Evolutionary conservation across 2,888 invertebrate genomes (phyloP).

Genomic region (Eustalomyia histrio): DNA sequence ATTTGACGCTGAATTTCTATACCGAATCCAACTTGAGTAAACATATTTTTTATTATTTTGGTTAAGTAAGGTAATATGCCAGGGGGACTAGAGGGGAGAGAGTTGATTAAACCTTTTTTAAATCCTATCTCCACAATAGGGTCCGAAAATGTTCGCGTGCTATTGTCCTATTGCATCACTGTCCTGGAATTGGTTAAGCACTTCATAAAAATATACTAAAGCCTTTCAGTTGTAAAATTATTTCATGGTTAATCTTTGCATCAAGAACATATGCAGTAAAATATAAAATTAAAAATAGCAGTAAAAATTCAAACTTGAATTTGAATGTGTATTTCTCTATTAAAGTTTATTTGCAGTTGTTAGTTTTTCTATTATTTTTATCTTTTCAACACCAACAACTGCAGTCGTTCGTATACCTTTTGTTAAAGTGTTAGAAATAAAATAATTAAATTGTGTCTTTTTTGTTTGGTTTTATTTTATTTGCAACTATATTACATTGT

Average conservation of each 20-base stretch:
- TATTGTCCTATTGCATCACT: no score
- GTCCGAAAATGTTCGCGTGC: no score
- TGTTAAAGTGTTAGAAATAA: constrained; percentile 43
- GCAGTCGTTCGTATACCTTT: constrained; percentile 10
- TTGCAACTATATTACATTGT: not conserved
- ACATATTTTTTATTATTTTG: no score
- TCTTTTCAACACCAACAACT: constrained; percentile 3
- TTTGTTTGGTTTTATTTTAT: constrained; percentile 24
- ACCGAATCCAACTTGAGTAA: no score
- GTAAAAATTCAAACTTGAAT: constrained; percentile 40
- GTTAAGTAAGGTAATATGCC: no score
- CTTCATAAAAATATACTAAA: no score
- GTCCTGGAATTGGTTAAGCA: no score
- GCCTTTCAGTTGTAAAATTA: not conserved
- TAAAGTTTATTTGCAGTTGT: constrained; percentile 9
- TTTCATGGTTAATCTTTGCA: not conserved
- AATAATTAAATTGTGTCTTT: constrained; percentile 55
- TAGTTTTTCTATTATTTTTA: not conserved
- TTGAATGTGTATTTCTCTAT: constrained; percentile 29
- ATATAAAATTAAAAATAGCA: not conserved
- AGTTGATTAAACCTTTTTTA: no score
- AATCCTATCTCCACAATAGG: no score
- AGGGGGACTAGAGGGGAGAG: no score
- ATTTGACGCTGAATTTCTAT: no score
- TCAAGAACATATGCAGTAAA: not conserved